phyloP scores from a whole-genome alignment of 2,888 invertebrate species.

The Antheraea yamamai region DNA sequence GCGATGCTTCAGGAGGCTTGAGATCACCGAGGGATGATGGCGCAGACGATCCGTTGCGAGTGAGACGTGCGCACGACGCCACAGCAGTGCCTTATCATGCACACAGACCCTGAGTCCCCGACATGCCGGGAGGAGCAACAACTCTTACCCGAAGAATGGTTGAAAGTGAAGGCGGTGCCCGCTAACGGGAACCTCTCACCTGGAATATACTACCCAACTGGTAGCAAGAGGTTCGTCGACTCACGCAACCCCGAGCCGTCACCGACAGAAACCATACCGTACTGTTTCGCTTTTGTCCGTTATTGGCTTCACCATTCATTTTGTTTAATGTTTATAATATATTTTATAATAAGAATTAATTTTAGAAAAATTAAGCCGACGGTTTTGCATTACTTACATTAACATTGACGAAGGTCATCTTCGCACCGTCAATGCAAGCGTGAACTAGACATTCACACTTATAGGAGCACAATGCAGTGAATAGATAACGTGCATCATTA shows the following conservation, averaged over 20 bases:
- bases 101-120: conserved; percentile 76
- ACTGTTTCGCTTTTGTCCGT: conserved; percentile 74
- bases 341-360: conserved; percentile 35
- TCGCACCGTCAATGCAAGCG: conserved; percentile 54
- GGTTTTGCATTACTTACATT: conserved; percentile 64
- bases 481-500: conserved; percentile 52
- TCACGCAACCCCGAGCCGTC: conserved; percentile 64
- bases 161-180: conserved; percentile 70
- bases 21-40: conserved; percentile 64
- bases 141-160: conserved; percentile 77
- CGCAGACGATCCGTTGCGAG: conserved; percentile 59
- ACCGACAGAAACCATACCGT: conserved; percentile 61
- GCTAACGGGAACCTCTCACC: conserved; percentile 76
- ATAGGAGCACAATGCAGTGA: conserved; percentile 44
- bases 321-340: conserved; percentile 29
- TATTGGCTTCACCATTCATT: conserved; percentile 40
- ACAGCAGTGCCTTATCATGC: conserved; percentile 64
- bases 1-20: conserved; percentile 75
- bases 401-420: conserved; percentile 68
- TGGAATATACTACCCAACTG: conserved; percentile 76
- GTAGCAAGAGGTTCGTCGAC: conserved; percentile 78
- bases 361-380: conserved; percentile 58
- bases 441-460: conserved; percentile 67
- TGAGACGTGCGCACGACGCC: conserved; percentile 66
- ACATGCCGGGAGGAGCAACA: conserved; percentile 74